Evolutionary conservation across 2,797 vertebrate genomes (phyloP).

Genomic region (Sphenodon punctatus): DNA sequence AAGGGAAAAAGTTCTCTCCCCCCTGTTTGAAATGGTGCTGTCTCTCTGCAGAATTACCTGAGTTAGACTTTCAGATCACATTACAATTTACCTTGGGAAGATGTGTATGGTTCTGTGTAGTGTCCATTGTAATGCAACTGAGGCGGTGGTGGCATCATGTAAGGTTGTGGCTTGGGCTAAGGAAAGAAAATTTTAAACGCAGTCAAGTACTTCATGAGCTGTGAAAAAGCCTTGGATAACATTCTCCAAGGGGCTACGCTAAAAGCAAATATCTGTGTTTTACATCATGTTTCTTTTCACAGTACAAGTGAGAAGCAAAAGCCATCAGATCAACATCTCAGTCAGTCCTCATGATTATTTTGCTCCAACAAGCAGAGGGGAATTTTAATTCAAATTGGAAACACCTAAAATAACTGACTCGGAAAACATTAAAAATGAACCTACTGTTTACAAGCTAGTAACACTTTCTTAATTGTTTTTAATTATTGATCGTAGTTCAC

Average conservation of each 20-base stretch:
- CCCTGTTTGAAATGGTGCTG: background rate
- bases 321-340: background rate
- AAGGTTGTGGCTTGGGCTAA: conserved; percentile 91
- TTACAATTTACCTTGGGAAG: conserved; percentile 89
- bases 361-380: background rate
- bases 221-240: background rate
- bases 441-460: background rate
- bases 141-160: conserved; percentile 90
- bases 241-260: background rate
- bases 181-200: conserved; percentile 51
- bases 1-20: too few species aligned
- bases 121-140: conserved; percentile 97
- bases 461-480: background rate
- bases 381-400: background rate
- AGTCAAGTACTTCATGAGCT: conserved; percentile 19
- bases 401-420: background rate
- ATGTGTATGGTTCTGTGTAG: conserved; percentile 91
- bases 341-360: background rate
- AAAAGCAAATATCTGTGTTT: background rate
- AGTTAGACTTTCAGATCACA: background rate
- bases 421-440: background rate
- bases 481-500: background rate
- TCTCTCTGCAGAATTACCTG: background rate
- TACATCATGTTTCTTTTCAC: background rate
- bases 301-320: background rate